These are phyloP conservation scores for Pseudolaguvia tuberculata DNA, from an alignment of 2,113 vertebrate species.

Conservation along the genomic window DNA sequence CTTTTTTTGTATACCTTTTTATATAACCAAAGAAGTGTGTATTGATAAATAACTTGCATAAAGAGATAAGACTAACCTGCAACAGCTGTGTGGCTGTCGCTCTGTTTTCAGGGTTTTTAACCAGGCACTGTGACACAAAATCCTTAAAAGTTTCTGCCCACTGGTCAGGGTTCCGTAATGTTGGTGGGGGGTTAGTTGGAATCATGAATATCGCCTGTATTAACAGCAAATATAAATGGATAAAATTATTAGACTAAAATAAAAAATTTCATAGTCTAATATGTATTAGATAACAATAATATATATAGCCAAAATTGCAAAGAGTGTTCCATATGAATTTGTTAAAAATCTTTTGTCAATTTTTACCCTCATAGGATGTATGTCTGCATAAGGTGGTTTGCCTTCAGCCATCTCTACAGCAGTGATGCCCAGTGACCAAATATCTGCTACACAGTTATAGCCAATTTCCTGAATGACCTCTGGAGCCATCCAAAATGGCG, in stretches of 20 bases:
- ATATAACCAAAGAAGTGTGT: no score
- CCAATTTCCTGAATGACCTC: constrained; percentile 75
- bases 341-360: no score
- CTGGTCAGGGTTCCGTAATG: constrained; percentile 93
- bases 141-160: constrained; percentile 97
- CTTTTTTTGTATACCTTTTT: no score
- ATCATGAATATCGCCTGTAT: constrained; percentile 96
- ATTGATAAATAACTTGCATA: background rate
- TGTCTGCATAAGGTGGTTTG: constrained; percentile 78
- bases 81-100: constrained; percentile 93
- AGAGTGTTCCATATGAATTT: no score
- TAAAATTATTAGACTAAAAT: no score
- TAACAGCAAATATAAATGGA: background rate
- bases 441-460: constrained; percentile 80
- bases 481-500: constrained; percentile 75
- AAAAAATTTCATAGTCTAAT: no score
- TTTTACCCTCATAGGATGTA: constrained; percentile 74
- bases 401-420: constrained; percentile 98
- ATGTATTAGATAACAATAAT: no score
- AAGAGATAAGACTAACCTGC: constrained; percentile 67
- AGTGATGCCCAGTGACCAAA: constrained; percentile 95
- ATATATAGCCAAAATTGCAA: no score
- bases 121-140: constrained; percentile 96
- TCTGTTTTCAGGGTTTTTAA: constrained; percentile 97
- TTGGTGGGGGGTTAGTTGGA: constrained; percentile 96